Conservation (phyloP, 1,140 invertebrate genomes). For the Apis laboriosa region DNA sequence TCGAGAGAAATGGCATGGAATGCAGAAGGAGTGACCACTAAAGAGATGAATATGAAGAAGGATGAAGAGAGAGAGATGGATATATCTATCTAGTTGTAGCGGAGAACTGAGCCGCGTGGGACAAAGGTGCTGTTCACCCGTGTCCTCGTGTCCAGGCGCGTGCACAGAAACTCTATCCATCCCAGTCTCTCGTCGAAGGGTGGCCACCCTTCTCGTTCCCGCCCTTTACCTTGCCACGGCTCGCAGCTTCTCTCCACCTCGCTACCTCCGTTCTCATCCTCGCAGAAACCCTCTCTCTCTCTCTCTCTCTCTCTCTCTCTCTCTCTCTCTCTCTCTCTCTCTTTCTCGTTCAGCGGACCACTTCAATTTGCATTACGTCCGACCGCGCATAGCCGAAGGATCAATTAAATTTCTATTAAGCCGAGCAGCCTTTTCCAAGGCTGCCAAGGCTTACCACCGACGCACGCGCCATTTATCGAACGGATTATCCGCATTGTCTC, state of each 20-base stretch:
- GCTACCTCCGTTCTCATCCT: conserved; percentile 20
- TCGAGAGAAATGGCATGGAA: not conserved
- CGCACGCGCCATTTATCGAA: conserved; percentile 69
- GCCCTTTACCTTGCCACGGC: conserved; percentile 24
- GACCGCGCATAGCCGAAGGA: conserved; percentile 77
- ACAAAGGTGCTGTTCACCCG: conserved; percentile 72
- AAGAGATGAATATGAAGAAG: conserved; percentile 23
- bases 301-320: conserved; percentile 10
- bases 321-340: too few species aligned
- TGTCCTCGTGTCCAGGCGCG: conserved; percentile 58
- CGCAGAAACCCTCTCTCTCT: not conserved
- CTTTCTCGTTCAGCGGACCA: conserved; percentile 56
- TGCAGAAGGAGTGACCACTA: not conserved
- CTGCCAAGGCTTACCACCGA: conserved; percentile 33
- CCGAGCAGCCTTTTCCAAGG: conserved; percentile 69
- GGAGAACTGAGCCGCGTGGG: conserved; percentile 73
- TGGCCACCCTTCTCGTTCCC: conserved; percentile 15
- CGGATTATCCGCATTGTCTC: conserved; percentile 66
- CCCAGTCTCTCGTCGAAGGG: conserved; percentile 19
- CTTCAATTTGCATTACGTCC: conserved; percentile 77
- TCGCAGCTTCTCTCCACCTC: conserved; percentile 20
- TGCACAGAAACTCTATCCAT: conserved; percentile 58
- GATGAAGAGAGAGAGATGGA: conserved; percentile 26
- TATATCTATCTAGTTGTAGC: conserved; percentile 55
- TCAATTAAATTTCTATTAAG: conserved; percentile 81